Evolutionary conservation across 2,113 vertebrate species (phyloP), one percentile per base, ranked within the genome.

Genomic region (Perca schrenkii): DNA sequence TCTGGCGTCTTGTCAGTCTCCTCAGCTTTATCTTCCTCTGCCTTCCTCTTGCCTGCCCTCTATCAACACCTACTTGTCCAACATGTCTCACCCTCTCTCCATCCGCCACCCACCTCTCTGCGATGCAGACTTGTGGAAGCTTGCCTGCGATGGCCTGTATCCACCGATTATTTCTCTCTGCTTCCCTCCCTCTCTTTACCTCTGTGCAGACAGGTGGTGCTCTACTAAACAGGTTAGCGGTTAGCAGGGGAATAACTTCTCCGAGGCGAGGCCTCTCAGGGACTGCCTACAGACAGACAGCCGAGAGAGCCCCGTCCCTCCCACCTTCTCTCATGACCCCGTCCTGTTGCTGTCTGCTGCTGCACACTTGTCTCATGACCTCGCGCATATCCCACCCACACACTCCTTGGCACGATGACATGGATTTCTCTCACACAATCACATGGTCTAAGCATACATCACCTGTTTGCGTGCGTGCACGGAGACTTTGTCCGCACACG

Each of bases 121-220:
- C 19, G n/a, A 52, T 36, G 47, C 58, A 74, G 79, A 83, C 89
- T 76, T 92, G 91, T 90, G 69, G 82, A 76, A 85, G 79, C 91
- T 81, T 91, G 92, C 83, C 86, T 86, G 89, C 86, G 92, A 93
- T 89, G 80, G 43, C 28, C 72, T 62, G 79, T 46, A 83, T 87
- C 70, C 52, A 47, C 56, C 16, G 6, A 58, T 63, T 47, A 19
- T 68, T 57, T 69, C n/a, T 31, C 21, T 72, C 47, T 3, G 7
- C 14, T 2, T 83, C 34, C 73, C 56, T 77, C 17, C 22, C 47
- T 46, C 69, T 46, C 56, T 62, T 56, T 86, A 70, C 57, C 57
- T 81, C 61, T 28, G 74, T 47, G 17, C 77, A 72, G 73, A 34
- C 85, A 87, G 80, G 74, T 82, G 88, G 31, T 80, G 64, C 78